Conservation (phyloP, 1,140 invertebrate genomes). For the Bombus confusus region DNA sequence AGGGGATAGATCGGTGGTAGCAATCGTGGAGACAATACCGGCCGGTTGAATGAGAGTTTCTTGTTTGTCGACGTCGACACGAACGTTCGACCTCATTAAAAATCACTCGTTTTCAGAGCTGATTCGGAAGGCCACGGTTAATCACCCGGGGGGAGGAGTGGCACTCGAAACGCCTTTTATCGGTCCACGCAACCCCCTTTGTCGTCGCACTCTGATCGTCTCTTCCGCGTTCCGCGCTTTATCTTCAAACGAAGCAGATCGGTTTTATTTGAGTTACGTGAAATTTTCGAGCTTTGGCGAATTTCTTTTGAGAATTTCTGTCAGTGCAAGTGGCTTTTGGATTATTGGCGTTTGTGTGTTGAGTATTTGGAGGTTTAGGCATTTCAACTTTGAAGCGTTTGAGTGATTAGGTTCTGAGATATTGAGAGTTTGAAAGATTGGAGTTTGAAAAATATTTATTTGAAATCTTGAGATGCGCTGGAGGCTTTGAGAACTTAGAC, state of each 20-base stretch:
- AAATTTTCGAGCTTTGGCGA: neutral
- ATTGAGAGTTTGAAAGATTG: neutral
- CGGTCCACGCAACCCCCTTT: slow-evolving; percentile 17
- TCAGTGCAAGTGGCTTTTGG: neutral
- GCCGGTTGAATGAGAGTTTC: slow-evolving; percentile 22
- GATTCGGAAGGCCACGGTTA: slow-evolving; percentile 47
- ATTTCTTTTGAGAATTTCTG: neutral
- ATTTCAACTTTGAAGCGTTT: neutral
- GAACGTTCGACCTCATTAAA: slow-evolving; percentile 46
- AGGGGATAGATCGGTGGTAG: slow-evolving; percentile 23
- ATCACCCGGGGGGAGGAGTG: slow-evolving; percentile 17
- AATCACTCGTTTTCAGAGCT: slow-evolving; percentile 38
- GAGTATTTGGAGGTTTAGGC: neutral
- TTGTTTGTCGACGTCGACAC: slow-evolving; percentile 33
- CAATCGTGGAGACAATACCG: slow-evolving; percentile 42
- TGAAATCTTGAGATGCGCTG: neutral
- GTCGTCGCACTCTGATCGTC: neutral
- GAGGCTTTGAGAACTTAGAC: neutral
- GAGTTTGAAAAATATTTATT: neutral
- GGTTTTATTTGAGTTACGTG: neutral
- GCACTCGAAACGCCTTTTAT: slow-evolving; percentile 37
- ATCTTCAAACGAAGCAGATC: neutral
- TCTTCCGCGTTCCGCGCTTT: neutral
- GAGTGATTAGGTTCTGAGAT: neutral
- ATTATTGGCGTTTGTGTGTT: neutral